Evolutionary conservation across 2,888 invertebrate species (phyloP), one percentile per base, ranked within the genome.

Genomic region (Rhabditoides inermis): DNA sequence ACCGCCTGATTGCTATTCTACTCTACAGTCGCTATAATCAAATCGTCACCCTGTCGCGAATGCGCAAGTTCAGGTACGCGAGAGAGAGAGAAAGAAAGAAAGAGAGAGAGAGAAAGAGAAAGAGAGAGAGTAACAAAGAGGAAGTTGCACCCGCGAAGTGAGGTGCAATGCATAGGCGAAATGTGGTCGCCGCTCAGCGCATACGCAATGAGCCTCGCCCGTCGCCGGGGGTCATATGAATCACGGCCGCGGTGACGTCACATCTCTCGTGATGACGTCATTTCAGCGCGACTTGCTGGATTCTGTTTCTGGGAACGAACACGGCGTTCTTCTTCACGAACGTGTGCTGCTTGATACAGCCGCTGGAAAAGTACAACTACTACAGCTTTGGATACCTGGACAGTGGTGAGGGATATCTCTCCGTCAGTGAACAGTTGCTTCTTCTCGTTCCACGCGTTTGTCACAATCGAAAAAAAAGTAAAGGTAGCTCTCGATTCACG

Each of bases 321-420:
- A 52, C 55, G 4, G 41, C 58, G 1, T 60, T 75, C 47, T 69
- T 73, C 45, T 50, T 62, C 40, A 45, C 65, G 25, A 56, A 67
- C 46, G 58, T 69, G 5, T 76, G 76, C 54, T 76, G 76, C 50
- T 55, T 73, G 56, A 73, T 75, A 27, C 62, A 63, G 7, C 76
- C 76, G 5, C 49, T 70, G 36, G 55, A 60, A 12, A 54, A 63
- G 18, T 58, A 65, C 36, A 66, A 72, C 44, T 75, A 64, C 51
- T 73, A 75, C 58, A 72, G 70, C 28, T 76, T 76, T 53, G 76
- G 71, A 28, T 75, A 68, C 50, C 52, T 39, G 7, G 52, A 62
- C 23, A 49, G 42, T 45, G 41, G 54, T 54, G 7, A 20, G 45
- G n/a, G n/a, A n/a, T n/a, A n/a, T n/a, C n/a, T n/a, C n/a, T n/a